A percentile compares a stretch with the other conserved stretches of the same genome.
phyloP scores from a whole-genome alignment of 2,113 vertebrate species.

The Oryzias woworae region DNA sequence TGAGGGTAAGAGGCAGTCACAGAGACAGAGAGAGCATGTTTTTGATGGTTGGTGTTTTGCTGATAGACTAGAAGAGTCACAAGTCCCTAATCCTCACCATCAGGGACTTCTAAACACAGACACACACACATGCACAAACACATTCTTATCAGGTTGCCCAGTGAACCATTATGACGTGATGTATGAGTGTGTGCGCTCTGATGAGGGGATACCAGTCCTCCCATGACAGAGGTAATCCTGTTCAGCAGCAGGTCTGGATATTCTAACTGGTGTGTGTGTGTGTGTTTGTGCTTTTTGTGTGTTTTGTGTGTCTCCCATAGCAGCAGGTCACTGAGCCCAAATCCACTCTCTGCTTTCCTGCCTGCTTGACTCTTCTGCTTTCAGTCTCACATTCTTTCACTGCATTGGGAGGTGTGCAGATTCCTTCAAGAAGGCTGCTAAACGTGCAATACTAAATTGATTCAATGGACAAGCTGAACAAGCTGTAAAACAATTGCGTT shows the following conservation, averaged over 20 bases:
- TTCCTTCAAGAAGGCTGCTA: slow-evolving; percentile 2
- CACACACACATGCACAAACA: slow-evolving; percentile 27
- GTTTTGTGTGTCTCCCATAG: slow-evolving; percentile 44
- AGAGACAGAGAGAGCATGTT: slow-evolving; percentile 19
- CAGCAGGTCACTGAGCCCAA: slow-evolving; percentile 59
- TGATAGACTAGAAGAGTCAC: slow-evolving; percentile 60
- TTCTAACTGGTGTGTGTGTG: slow-evolving; percentile 45
- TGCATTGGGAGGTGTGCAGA: neutral
- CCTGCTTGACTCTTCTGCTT: slow-evolving; percentile 52
- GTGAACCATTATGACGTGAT: slow-evolving; percentile 58
- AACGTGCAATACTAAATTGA: neutral
- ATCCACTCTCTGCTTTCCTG: slow-evolving; percentile 37
- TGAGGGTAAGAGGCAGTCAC: neutral
- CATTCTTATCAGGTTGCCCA: slow-evolving; percentile 65
- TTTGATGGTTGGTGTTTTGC: slow-evolving; percentile 50
- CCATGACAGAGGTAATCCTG: slow-evolving; percentile 71
- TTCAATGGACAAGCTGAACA: neutral
- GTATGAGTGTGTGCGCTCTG: slow-evolving; percentile 25
- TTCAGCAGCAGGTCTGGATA: slow-evolving; percentile 70
- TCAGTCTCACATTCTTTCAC: slow-evolving; percentile 12
- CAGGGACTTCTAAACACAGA: slow-evolving; percentile 55
- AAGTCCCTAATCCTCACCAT: slow-evolving; percentile 72
- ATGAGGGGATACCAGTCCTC: slow-evolving; percentile 70
- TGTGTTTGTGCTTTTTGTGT: slow-evolving; percentile 27
- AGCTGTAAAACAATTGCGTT: neutral